Base-by-base conservation (phyloP, 1,140 invertebrate species). In the Globodera ellingtonae region DNA sequence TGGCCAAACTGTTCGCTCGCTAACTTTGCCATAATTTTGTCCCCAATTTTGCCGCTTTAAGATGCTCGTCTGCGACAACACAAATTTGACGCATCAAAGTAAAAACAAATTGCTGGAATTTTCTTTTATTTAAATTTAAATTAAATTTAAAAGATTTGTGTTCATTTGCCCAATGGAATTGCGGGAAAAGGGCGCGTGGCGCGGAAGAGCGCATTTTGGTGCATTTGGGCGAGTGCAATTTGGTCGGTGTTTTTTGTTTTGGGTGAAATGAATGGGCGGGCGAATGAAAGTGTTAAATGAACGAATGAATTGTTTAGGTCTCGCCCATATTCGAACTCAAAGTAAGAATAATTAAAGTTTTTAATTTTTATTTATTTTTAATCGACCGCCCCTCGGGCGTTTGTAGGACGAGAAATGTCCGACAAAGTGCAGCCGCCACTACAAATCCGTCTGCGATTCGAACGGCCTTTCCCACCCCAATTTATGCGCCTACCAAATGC, bases 401-500 rank as follows among this genome's bases (percentile, higher is more conserved):
- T 35, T 35, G 44, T 35, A 84, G 84, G 69, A 86, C 9, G 83
- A 84, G 84, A 70, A 72, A 13, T 84, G 83, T 50, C 84, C 83
- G 21, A 69, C 47, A 8, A 84, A 86, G 59, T 84, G 83, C 67
- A 72, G 75, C 9, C 74, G 74, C 24, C 56, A 86, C 21, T 80
- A 84, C 70, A 84, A 81, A 70, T 75, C 84, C 9, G 85, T 85
- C n/a, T 85, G 84, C 66, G 84, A 86, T 46, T 79, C 78, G 18
- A 75, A 84, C 65, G 79, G 74, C 15, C 56, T 87, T 24, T 86
- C 84, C 4, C 83, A 87, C 77, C 84, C 84, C 35, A 85, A 85
- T 59, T 46, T 85, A 35, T 85, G 84, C 67, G 72, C 83, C 44
- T 85, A 86, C 50, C 86, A 85, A 81, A 84, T 87, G 82, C 77